Evolutionary conservation across 2,888 invertebrate species (phyloP), one percentile per base, ranked within the genome.

Genomic region (Torymus tubicola): DNA sequence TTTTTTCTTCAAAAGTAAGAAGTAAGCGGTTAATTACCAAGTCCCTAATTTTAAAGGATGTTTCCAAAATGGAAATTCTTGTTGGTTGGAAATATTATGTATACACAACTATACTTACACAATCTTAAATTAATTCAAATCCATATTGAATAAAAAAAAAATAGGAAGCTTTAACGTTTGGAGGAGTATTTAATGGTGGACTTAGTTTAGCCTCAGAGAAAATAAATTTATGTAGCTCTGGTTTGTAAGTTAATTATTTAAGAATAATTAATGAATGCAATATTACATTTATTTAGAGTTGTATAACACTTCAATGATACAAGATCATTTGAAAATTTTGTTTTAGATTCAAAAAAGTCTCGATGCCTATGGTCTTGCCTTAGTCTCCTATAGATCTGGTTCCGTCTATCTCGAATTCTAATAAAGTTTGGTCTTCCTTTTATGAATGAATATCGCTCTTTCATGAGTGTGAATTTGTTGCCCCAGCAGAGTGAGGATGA

Each of bases 1-100:
- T n/a, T n/a, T 97, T 76, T 93, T 95, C 50, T 94, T 97, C 86
- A 93, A 94, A 97, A 87, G 98, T 98, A n/a, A 94, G 95, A 86
- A 93, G 94, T 83, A 93, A 96, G 84, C 94, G 95, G 76, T 92
- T 96, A 69, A 96, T 98, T 85, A 93, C 95, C 72, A 97, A 97
- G 91, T 98, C 98, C 0, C 94, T 97, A 93, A 97, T 98, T n/a
- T 92, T 99, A 53, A 96, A 97, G 91, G 98, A 98, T 88, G 93
- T 96, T 82, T 94, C 95, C 86, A 96, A 97, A 90, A 93, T 94
- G 87, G 95, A 95, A 89, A 92, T 97, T 84, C 93, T 98, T 87
- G 96, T 96, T 86, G n/a, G n/a, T n/a, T n/a, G n/a, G n/a, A n/a
- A n/a, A n/a, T n/a, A n/a, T n/a, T n/a, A n/a, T n/a, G n/a, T n/a